A percentile compares a stretch with the other conserved stretches of the same genome.
Conservation (phyloP, 2,113 vertebrate genomes). For the Gymnocephalus cernua region DNA sequence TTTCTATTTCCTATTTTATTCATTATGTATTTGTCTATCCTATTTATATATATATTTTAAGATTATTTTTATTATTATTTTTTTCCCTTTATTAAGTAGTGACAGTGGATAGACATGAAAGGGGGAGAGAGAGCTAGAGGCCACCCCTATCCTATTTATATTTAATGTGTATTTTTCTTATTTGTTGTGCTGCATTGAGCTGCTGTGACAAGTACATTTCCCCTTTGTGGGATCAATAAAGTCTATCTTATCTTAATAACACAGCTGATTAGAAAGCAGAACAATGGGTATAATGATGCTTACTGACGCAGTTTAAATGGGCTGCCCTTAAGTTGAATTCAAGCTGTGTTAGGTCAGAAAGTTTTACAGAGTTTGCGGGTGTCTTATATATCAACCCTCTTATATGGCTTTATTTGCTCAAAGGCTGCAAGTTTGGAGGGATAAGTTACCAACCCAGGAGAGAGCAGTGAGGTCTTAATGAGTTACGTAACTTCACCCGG, state of each 20-base stretch:
- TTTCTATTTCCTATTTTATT: too few species aligned
- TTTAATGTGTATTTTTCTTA: too few species aligned
- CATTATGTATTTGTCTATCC: too few species aligned
- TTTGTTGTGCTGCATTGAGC: too few species aligned
- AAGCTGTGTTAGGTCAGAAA: conserved; percentile 71
- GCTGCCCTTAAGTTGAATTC: conserved; percentile 70
- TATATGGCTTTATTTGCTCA: conserved; percentile 82
- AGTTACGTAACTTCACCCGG: conserved; percentile 84
- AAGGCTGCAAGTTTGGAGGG: conserved; percentile 80
- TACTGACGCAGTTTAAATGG: conserved; percentile 70
- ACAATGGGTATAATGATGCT: conserved; percentile 54
- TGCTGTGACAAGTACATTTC: too few species aligned
- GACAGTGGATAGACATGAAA: too few species aligned
- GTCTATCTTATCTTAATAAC: conserved; percentile 7
- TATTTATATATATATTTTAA: too few species aligned
- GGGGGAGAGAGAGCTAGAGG: too few species aligned
- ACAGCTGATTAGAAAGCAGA: conserved; percentile 57
- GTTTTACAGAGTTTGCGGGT: conserved; percentile 75
- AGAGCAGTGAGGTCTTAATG: conserved; percentile 80
- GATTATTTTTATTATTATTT: too few species aligned
- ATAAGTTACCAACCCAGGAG: conserved; percentile 75
- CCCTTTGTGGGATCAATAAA: too few species aligned
- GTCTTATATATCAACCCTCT: conserved; percentile 79
- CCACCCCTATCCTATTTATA: too few species aligned
- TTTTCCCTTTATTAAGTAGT: too few species aligned